Base-by-base conservation (phyloP, 2,113 vertebrate genomes). In the Nyctibius bracteatus region DNA sequence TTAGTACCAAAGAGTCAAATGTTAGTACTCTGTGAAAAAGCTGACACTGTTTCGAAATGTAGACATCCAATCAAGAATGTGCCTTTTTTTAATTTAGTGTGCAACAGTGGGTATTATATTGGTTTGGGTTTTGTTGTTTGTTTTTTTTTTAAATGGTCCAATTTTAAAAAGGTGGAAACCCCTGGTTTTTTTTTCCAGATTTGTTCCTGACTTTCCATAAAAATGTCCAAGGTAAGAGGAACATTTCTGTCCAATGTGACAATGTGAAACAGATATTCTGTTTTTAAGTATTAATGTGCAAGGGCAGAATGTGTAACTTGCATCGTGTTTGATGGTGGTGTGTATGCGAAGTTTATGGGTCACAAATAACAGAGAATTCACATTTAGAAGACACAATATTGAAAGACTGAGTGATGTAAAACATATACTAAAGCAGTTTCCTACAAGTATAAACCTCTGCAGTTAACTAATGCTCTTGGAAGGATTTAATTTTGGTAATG, bases 151-250 rank as follows among this genome's bases (percentile, higher is more conserved):
- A n/a, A n/a, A n/a, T n/a, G 0, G 1, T 33, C 16, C 1, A 2
- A 7, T 73, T 95, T 62, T 39, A 77, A 78, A 41, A 85, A 61
- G 84, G 9, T 58, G 88, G 82, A 79, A 70, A 88, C 15, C 3
- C 2, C 9, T 58, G 2, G n/a, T n/a, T 75, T 66, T 62, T 94
- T 88, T 91, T 93, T 74, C 67, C 97, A 98, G 97, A 68, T 94
- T 90, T 74, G 75, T 91, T 74, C 89, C 67, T 43, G 63, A 94
- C 46, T 68, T 88, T 70, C 74, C 20, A 21, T 86, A 63, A 97
- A 96, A 83, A 98, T 98, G 98, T 98, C 98, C 65, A 98, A 98
- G 98, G 98, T 98, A 97, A 97, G 96, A 90, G n/a, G 8, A 71
- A 33, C 2, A 12, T 58, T 83, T 91, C 13, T 86, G 9, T 74